A percentile compares a stretch with the other conserved stretches of the same genome.
Evolutionary conservation across 2,888 invertebrate genomes (phyloP).

Genomic region (Drosophila macrospina): DNA sequence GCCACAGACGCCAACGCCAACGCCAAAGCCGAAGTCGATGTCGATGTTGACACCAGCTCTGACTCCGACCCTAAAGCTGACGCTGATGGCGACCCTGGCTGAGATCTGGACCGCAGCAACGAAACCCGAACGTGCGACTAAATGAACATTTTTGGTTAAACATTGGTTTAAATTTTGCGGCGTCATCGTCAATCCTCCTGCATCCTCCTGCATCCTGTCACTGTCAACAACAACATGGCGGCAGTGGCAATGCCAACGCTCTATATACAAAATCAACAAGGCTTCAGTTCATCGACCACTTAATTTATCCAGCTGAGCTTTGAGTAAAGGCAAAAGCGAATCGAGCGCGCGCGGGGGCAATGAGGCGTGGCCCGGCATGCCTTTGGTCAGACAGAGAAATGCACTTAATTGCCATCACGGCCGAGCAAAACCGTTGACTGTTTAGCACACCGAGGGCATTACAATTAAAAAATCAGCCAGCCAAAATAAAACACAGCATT

Average conservation of each 20-base stretch:
- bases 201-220: constrained; percentile 59
- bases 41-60: not conserved
- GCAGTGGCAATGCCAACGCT: constrained; percentile 34
- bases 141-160: constrained; percentile 83
- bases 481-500: constrained; percentile 67
- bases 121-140: constrained; percentile 70
- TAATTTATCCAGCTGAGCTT: constrained; percentile 83
- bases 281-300: constrained; percentile 84
- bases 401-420: constrained; percentile 76
- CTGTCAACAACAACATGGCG: constrained; percentile 71
- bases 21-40: not conserved
- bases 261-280: constrained; percentile 81
- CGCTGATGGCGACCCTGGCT: not conserved
- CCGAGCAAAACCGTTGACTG: constrained; percentile 30
- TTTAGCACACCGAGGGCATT: constrained; percentile 49
- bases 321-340: constrained; percentile 76
- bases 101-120: not conserved
- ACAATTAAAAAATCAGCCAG: constrained; percentile 66
- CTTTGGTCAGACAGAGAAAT: constrained; percentile 81
- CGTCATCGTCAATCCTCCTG: constrained; percentile 64
- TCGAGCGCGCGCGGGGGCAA: constrained; percentile 4
- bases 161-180: constrained; percentile 82
- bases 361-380: constrained; percentile 54
- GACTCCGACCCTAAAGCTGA: not conserved
- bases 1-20: constrained; percentile 45